Base-by-base conservation (phyloP, 1,140 invertebrate genomes). In the Sarcophaga bullata region DNA sequence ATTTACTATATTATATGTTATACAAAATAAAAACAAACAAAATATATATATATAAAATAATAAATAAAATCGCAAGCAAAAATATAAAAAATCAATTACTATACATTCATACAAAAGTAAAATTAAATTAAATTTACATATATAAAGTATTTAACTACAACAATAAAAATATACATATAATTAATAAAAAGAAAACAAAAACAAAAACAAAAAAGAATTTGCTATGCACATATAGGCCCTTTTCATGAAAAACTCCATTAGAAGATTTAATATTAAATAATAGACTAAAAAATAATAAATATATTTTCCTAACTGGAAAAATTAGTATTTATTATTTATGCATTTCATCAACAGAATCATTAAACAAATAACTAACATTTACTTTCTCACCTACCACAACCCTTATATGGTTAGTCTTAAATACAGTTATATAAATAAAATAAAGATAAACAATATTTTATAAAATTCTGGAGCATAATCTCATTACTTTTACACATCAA, bases 1-100 rank as follows among this genome's bases (percentile, higher is more conserved):
- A 68, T 68, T 68, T 68, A 68, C 19, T 68, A 68, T 68, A 68
- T 68, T 68, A 68, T 68, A 68, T 68, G 17, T 68, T 68, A 68
- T 68, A 68, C n/a, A 68, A 68, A 19, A 68, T 19, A 15, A 68
- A 68, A 19, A 50, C n/a, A n/a, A 50, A 50, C 49, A 50, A 50
- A n/a, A 68, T 19, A 58, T 19, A 68, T 68, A 9, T n/a, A 58
- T 58, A 58, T n/a, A 58, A 15, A 58, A 58, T 68, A 68, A 68
- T n/a, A 62, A 62, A 62, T 17, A 62, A 62, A 62, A 62, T 37
- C 25, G 25, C 58, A 62, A 62, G 17, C 8, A 62, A 62, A 58
- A 58, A 58, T 37, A 58, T 58, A 15, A 58, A 58, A 58, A 58
- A n/a, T 68, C 19, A 68, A 68, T 68, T 68, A 68, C 62, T 68